Percentiles rank a stretch among this genome's conserved stretches.
phyloP scores from a whole-genome alignment of 1,140 invertebrate genomes.

The Solenopsis invicta region DNA sequence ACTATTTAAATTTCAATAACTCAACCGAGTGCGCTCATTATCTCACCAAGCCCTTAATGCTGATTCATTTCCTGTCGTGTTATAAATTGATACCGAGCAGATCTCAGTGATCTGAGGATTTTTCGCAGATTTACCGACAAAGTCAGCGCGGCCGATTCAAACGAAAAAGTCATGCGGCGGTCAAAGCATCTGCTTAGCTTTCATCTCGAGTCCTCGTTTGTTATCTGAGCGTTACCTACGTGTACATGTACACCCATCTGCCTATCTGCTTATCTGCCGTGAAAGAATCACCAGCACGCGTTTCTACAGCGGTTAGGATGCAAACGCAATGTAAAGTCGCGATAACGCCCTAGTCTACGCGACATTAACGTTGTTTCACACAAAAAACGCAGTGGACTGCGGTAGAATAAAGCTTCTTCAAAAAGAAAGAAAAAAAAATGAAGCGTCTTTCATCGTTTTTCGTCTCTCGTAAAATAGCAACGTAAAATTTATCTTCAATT shows the following conservation, averaged over 20 bases:
- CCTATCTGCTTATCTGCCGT: conserved; percentile 75
- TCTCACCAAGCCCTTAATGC: not conserved
- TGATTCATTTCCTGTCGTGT: conserved; percentile 6
- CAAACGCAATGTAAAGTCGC: conserved; percentile 77
- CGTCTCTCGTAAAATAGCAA: not conserved
- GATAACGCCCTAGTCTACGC: conserved; percentile 68
- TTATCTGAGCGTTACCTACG: conserved; percentile 76
- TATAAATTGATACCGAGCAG: conserved; percentile 7
- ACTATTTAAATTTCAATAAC: not conserved
- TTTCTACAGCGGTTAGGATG: conserved; percentile 74
- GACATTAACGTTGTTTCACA: conserved; percentile 53
- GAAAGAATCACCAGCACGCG: conserved; percentile 74
- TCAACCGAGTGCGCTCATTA: not conserved
- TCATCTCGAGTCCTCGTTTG: conserved; percentile 47
- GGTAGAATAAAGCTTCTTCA: not conserved
- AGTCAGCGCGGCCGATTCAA: conserved; percentile 47
- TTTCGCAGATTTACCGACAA: conserved; percentile 49
- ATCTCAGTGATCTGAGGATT: not conserved
- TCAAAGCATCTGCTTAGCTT: conserved; percentile 64
- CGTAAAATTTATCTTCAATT: not conserved
- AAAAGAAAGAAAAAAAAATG: not conserved
- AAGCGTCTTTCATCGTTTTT: not conserved
- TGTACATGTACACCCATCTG: conserved; percentile 76
- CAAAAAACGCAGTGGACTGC: not conserved
- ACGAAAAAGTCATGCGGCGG: conserved; percentile 45